Evolutionary conservation across 2,888 invertebrate species (phyloP), one percentile per base, ranked within the genome.

Genomic region (Apoda limacodes): DNA sequence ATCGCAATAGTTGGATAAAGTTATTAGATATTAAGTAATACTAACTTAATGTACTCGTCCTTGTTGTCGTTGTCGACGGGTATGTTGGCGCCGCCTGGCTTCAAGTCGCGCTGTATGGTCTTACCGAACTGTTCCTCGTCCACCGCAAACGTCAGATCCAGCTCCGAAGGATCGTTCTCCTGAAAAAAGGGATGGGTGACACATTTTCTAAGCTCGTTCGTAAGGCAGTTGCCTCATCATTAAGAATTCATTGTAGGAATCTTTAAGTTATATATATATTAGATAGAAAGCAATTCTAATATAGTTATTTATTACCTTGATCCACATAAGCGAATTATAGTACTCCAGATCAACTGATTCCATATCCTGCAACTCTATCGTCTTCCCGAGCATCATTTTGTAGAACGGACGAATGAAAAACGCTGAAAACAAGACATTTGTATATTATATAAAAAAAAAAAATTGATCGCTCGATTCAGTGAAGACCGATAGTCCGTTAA

Each of bases 321-420:
- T 95, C 93, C 95, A 97, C 60, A 96, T 85, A 32, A 99, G 82
- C 1, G 98, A 98, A 75, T 98, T 98, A 71, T 96, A 97, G 71
- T 99, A 99, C 74, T 98, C 98, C 2, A 95, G 91, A 70, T 99
- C 99, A 9, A 99, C 98, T 4, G 96, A 94, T 81, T 99, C 98
- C 98, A 99, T 98, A 68, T 99, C 98, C 59, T 92, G 91, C 26
- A 99, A 80, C 53, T 93, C 93, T 41, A 98, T 98, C 27, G 88
- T 75, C 81, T 98, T 98, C 41, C 90, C 89, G 50, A 99, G 78
- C 98, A 99, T 98, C 98, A 99, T 98, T 82, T 99, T 99, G 82
- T 99, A 99, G 81, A 99, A 98, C 32, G 99, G 98, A 61, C 98
- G 90, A 80, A 99, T 98, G 82, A 99, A 99, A 81, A 98, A 99